These are phyloP conservation scores for Chromoteleia sp. DNA, from an alignment of 2,888 invertebrate species.

Conservation along the genomic window DNA sequence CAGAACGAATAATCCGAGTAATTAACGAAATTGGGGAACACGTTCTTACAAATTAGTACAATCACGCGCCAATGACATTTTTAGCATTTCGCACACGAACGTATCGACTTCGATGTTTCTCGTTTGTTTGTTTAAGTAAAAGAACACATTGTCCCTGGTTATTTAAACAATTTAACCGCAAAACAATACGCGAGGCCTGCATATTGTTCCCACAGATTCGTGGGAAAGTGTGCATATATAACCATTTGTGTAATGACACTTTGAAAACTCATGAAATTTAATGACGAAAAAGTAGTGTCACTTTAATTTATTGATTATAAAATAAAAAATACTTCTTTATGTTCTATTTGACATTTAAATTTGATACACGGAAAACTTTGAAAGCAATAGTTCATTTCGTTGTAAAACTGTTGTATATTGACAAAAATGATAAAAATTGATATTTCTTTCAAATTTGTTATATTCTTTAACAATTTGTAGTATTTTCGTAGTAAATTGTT, in stretches of 20 bases:
- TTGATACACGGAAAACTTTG: too few relatives aligned
- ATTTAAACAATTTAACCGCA: constrained; percentile 37
- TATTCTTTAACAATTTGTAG: too few relatives aligned
- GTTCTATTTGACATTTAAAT: too few relatives aligned
- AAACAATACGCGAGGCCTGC: constrained; percentile 45
- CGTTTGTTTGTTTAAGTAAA: constrained; percentile 26
- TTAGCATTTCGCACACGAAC: constrained; percentile 10
- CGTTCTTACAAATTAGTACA: constrained; percentile 49
- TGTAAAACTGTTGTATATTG: too few relatives aligned
- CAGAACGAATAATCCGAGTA: constrained; percentile 28
- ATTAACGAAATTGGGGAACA: constrained; percentile 36
- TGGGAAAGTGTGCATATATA: constrained; percentile 42
- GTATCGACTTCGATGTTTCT: constrained; percentile 19
- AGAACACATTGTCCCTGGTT: constrained; percentile 18
- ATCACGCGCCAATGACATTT: constrained; percentile 36
- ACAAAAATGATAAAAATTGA: too few relatives aligned
- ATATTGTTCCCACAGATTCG: constrained; percentile 60
- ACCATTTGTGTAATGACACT: constrained; percentile 34
- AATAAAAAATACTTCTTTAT: too few relatives aligned
- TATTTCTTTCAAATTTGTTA: too few relatives aligned
- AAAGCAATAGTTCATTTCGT: too few relatives aligned
- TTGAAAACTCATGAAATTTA: constrained; percentile 22
- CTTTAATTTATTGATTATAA: too few relatives aligned
- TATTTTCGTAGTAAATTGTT: too few relatives aligned
- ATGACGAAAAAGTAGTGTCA: constrained; percentile 10